phyloP scores from a whole-genome alignment of 2,888 invertebrate genomes.

The Tenthredo livida region DNA sequence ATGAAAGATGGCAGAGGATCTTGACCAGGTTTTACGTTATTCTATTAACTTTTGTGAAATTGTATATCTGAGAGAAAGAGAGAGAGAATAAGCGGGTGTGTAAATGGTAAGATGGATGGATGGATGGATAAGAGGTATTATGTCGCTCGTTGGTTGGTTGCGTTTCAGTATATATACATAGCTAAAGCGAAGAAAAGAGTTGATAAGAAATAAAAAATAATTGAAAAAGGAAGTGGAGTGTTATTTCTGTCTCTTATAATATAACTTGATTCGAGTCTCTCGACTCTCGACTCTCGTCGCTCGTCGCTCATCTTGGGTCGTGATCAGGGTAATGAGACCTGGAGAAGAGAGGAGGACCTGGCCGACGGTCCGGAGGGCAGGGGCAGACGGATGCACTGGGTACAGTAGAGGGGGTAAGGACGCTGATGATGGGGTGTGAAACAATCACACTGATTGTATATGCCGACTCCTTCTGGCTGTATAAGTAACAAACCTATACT shows the following conservation, averaged over 20 bases:
- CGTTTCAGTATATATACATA: not conserved
- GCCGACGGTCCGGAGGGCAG: constrained; percentile 22
- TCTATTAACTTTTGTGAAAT: constrained; percentile 3
- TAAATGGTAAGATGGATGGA: not conserved
- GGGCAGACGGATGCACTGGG: constrained; percentile 34
- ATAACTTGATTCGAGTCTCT: constrained; percentile 70
- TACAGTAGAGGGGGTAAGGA: constrained; percentile 70
- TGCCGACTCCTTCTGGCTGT: constrained; percentile 63
- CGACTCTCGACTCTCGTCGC: constrained; percentile 73
- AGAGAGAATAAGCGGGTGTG: not conserved
- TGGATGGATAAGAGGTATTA: not conserved
- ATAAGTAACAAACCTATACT: constrained; percentile 53
- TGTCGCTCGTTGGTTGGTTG: not conserved
- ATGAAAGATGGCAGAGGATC: no score
- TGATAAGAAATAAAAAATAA: not conserved
- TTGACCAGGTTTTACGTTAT: not conserved
- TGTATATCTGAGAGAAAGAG: not conserved
- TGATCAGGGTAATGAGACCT: constrained; percentile 77
- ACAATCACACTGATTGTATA: constrained; percentile 78
- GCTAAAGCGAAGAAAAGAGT: not conserved
- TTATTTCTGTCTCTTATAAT: constrained; percentile 76
- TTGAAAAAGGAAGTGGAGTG: constrained; percentile 67
- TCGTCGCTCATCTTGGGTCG: constrained; percentile 74
- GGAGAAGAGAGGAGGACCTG: constrained; percentile 52
- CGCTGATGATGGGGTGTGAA: constrained; percentile 78